These are phyloP conservation scores for Biston betularia DNA, from an alignment of 2,888 invertebrate species.

Conservation along the genomic window DNA sequence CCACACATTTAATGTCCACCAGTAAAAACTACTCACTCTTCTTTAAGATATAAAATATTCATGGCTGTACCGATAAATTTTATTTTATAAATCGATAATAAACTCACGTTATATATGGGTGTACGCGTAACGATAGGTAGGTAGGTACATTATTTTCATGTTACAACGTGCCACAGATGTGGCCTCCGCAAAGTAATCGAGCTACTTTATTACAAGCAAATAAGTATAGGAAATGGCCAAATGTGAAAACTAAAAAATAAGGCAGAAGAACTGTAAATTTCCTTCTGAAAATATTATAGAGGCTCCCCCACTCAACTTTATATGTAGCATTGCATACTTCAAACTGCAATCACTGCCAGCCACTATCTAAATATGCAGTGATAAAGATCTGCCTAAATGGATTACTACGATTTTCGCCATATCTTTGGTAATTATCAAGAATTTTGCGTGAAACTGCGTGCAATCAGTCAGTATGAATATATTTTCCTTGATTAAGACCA, in stretches of 20 bases:
- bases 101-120: no score
- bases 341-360: constrained; percentile 9
- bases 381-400: constrained; percentile 29
- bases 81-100: no score
- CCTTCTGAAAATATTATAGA: not conserved
- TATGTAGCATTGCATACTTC: not conserved
- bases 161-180: not conserved
- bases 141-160: no score
- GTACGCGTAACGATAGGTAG: no score
- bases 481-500: constrained; percentile 5
- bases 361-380: constrained; percentile 21
- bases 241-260: not conserved
- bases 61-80: no score
- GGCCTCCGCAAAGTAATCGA: not conserved
- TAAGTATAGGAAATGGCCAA: not conserved
- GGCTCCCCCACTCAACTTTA: not conserved
- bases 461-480: constrained; percentile 2
- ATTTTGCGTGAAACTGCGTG: constrained; percentile 10
- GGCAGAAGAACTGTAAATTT: not conserved
- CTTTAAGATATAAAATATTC: no score
- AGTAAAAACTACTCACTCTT: no score
- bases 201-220: no score
- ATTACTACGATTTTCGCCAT: constrained; percentile 10
- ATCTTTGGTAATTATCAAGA: constrained; percentile 10
- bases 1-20: no score